Conservation (phyloP, 2,888 invertebrate species). For the Sycophila texana region DNA sequence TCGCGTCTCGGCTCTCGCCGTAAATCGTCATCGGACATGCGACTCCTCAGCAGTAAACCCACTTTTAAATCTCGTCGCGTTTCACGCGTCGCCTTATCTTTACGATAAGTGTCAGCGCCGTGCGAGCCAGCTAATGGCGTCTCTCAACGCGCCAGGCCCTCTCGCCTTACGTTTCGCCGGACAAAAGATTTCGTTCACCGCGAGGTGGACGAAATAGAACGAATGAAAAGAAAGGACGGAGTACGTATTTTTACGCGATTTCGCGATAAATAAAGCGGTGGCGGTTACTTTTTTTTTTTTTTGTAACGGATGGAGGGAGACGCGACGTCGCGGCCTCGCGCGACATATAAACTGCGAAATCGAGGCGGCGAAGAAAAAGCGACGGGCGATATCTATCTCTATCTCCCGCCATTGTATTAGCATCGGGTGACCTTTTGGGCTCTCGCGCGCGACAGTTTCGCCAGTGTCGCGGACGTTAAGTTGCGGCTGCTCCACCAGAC, state of each 20-base stretch:
- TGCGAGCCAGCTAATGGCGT: slow-evolving; percentile 30
- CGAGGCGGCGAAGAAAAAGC: not conserved
- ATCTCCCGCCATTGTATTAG: slow-evolving; percentile 22
- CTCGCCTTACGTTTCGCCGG: not conserved
- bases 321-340: not conserved
- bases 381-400: slow-evolving; percentile 9
- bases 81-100: slow-evolving; percentile 42
- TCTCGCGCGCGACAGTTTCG: slow-evolving; percentile 33
- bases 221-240: too few species aligned
- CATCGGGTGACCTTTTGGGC: slow-evolving; percentile 48
- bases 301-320: slow-evolving; percentile 28
- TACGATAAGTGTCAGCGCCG: slow-evolving; percentile 49
- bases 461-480: slow-evolving; percentile 18
- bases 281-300: not conserved
- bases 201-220: not conserved
- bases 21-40: slow-evolving; percentile 37
- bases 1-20: not conserved
- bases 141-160: slow-evolving; percentile 8
- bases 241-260: not conserved
- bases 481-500: slow-evolving; percentile 37
- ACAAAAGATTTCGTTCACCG: not conserved
- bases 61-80: slow-evolving; percentile 47
- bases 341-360: slow-evolving; percentile 4
- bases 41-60: slow-evolving; percentile 49
- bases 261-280: not conserved